Conservation (phyloP, 2,888 invertebrate genomes). For the Torymus tubicola region DNA sequence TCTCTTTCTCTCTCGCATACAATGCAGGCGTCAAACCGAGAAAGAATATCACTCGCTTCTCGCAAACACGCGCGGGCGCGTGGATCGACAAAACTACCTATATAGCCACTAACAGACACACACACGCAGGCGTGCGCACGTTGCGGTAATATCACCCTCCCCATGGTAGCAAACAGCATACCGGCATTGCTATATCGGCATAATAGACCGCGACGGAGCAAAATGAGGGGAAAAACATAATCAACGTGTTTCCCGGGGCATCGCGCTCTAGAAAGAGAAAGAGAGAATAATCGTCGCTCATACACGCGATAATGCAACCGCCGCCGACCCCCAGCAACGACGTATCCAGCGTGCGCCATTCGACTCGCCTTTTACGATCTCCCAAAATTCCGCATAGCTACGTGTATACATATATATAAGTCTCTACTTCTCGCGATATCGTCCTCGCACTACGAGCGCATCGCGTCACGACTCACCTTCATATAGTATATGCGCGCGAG, state of each 20-base stretch:
- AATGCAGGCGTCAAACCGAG: no score
- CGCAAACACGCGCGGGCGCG: no score
- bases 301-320: not conserved
- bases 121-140: conserved; percentile 2
- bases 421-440: not conserved
- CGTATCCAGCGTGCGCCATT: not conserved
- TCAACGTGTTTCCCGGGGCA: conserved; percentile 27
- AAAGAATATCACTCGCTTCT: no score
- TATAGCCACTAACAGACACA: no score
- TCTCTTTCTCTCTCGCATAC: no score
- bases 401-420: not conserved
- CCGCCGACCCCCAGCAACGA: not conserved
- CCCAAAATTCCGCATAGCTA: conserved; percentile 33
- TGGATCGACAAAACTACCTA: no score
- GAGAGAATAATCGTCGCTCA: conserved; percentile 25
- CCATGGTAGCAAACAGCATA: conserved; percentile 5
- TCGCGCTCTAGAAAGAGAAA: no score
- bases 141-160: not conserved
- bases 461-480: not conserved
- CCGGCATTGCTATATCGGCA: conserved; percentile 3
- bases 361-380: not conserved
- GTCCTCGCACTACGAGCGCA: not conserved
- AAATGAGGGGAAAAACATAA: conserved; percentile 29
- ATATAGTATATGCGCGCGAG: not conserved
- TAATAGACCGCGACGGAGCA: not conserved